These are phyloP conservation scores for Caloenas nicobarica DNA, from an alignment of 2,113 vertebrate genomes.

Conservation along the genomic window DNA sequence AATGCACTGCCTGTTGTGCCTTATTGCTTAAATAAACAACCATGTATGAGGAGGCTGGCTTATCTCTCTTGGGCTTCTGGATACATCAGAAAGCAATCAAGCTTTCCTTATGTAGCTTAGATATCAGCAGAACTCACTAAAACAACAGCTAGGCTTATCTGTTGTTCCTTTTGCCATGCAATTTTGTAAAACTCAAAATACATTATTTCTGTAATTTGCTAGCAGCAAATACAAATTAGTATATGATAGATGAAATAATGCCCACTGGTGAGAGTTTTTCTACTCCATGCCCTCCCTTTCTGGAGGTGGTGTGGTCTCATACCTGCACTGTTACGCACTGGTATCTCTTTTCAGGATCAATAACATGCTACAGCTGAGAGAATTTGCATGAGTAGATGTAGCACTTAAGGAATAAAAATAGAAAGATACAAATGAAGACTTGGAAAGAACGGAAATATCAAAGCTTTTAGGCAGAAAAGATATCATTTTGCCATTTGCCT, in stretches of 20 bases:
- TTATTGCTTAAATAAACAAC: slow-evolving; percentile 66
- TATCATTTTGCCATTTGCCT: slow-evolving; percentile 53
- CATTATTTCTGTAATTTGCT: slow-evolving; percentile 47
- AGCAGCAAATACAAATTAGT: slow-evolving; percentile 39
- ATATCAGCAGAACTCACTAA: slow-evolving; percentile 45
- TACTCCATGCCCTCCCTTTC: background rate
- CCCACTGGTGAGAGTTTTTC: background rate
- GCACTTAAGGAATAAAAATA: slow-evolving; percentile 61
- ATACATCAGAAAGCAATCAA: slow-evolving; percentile 61
- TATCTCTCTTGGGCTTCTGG: slow-evolving; percentile 62
- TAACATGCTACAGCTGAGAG: slow-evolving; percentile 36
- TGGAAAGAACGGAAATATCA: slow-evolving; percentile 59
- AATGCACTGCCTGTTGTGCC: slow-evolving; percentile 52
- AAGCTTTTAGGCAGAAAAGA: slow-evolving; percentile 64
- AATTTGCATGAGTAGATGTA: slow-evolving; percentile 65
- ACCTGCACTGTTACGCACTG: background rate
- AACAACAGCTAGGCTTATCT: slow-evolving; percentile 54
- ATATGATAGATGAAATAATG: slow-evolving; percentile 24
- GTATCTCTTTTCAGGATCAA: slow-evolving; percentile 53
- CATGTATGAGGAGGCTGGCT: slow-evolving; percentile 43
- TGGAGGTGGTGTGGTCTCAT: slow-evolving; percentile 37
- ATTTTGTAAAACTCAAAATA: slow-evolving; percentile 49
- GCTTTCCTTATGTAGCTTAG: slow-evolving; percentile 39
- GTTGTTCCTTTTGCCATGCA: slow-evolving; percentile 50
- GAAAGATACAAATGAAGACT: slow-evolving; percentile 48